phyloP scores from a whole-genome alignment of 1,140 invertebrate species.

The Calycopis cecrops region DNA sequence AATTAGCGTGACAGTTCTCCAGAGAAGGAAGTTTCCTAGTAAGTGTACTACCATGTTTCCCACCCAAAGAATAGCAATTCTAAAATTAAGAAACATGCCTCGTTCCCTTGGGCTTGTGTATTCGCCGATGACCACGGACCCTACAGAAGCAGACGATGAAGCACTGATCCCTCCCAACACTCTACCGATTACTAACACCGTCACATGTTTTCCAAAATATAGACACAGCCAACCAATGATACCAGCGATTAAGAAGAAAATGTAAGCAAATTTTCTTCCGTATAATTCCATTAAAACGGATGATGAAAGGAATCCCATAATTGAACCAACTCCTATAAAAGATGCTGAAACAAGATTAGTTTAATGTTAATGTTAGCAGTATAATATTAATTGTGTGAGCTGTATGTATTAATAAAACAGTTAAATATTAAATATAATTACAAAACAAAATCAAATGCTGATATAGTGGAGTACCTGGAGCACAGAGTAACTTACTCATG shows the following conservation, averaged over 20 bases:
- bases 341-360: slow-evolving; percentile 34
- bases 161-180: slow-evolving; percentile 28
- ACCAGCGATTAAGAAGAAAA: not conserved
- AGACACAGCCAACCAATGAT: not conserved
- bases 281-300: slow-evolving; percentile 36
- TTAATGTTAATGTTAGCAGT: not conserved
- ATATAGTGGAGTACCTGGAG: no score
- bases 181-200: not conserved
- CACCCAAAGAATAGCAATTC: slow-evolving; percentile 39
- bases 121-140: slow-evolving; percentile 48
- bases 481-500: no score
- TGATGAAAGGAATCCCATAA: slow-evolving; percentile 39
- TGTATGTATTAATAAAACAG: no score
- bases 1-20: slow-evolving; percentile 42
- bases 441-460: no score
- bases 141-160: slow-evolving; percentile 37
- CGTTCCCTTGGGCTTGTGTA: slow-evolving; percentile 39
- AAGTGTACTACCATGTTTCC: slow-evolving; percentile 41
- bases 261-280: slow-evolving; percentile 5
- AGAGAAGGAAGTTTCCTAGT: slow-evolving; percentile 32
- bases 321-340: slow-evolving; percentile 30
- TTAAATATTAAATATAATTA: no score
- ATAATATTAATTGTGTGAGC: no score
- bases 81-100: slow-evolving; percentile 48
- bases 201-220: not conserved